Base-by-base conservation (phyloP, 2,113 vertebrate species). In the Benitochromis conjunctus region DNA sequence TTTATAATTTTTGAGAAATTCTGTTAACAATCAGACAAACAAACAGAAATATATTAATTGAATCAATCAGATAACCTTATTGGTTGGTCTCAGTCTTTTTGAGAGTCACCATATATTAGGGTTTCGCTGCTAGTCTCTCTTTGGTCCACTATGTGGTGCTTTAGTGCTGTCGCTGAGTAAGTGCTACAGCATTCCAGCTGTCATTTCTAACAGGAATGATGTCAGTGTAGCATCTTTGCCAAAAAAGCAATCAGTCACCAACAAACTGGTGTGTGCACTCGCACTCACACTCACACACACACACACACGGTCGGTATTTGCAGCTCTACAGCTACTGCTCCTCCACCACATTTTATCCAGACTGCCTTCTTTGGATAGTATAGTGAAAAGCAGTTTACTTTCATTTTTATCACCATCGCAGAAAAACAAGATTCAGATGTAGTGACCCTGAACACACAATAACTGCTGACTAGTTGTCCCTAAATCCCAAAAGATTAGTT, bases 131-230 rank as follows among this genome's bases (percentile, higher is more conserved):
- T 82, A 6, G 58, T 64, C 66, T 88, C 55, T 18, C 41, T 9
- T 78, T 13, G 18, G 11, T 86, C 93, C 94, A 92, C 94, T 91
- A 7, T 92, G 94, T 90, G 92, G 93, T 83, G 92, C 90, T 91
- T 91, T 89, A 84, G 90, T 14, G 82, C 89, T 58, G 60, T 48
- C 2, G 4, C 19, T 78, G 66, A 83, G 69, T 88, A 80, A 69
- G 21, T 84, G 56, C 71, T 78, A 1, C 21, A 18, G 14, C 5
- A 2, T 3, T 38, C 60, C 57, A 54, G 81, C 71, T 86, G 74
- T n/a, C 38, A 54, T 31, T 36, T 57, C 31, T 60, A 74, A 95
- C 90, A 90, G 88, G 34, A 81, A 94, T 98, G 97, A 98, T 96
- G 96, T 92, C 87, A 88, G 41, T 7, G 58, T 13, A 34, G 77